Conservation (phyloP, 2,113 vertebrate species). For the Silurus meridionalis region DNA sequence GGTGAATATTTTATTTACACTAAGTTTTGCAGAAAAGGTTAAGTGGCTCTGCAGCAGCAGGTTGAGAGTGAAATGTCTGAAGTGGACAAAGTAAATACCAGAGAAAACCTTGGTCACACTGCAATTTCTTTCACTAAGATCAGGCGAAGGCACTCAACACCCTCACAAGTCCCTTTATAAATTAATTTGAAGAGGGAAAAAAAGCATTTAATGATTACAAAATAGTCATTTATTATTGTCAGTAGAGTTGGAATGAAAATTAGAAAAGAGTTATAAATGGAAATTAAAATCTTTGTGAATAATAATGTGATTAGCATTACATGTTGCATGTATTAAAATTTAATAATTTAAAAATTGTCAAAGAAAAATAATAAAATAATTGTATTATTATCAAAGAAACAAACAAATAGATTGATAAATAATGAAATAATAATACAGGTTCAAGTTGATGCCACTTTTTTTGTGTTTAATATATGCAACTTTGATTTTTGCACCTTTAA, state of each 20-base stretch:
- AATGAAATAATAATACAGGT: too few species aligned
- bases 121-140: not conserved
- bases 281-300: not conserved
- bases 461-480: not conserved
- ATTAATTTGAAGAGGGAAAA: not conserved
- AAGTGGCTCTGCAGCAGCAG: not conserved
- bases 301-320: not conserved
- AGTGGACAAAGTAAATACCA: conserved; percentile 14
- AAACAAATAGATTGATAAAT: too few species aligned
- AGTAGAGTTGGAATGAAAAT: not conserved
- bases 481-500: not conserved
- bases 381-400: too few species aligned
- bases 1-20: conserved; percentile 12
- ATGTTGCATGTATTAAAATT: not conserved
- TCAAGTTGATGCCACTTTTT: not conserved
- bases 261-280: not conserved
- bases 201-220: not conserved
- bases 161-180: not conserved
- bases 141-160: not conserved
- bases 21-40: not conserved
- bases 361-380: too few species aligned
- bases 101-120: not conserved
- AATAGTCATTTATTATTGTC: not conserved
- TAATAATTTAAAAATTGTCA: not conserved
- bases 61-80: conserved; percentile 10